phyloP scores from a whole-genome alignment of 2,113 vertebrate species.

The Dicaeum eximium region DNA sequence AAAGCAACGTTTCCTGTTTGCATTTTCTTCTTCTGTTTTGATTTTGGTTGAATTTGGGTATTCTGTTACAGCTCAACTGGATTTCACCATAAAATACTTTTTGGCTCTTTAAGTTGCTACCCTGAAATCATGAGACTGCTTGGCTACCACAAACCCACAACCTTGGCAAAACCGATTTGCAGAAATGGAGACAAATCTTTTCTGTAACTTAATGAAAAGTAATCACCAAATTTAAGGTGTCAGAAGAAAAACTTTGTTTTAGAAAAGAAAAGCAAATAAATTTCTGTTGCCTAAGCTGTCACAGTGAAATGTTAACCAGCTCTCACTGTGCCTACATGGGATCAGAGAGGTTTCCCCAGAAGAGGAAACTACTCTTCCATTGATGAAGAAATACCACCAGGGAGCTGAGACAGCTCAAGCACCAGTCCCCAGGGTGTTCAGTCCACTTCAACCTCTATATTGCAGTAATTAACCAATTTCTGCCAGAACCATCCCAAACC shows the following conservation, averaged over 20 bases:
- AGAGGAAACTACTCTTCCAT: not conserved
- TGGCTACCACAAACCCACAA: not conserved
- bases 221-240: not conserved
- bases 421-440: not conserved
- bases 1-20: not conserved
- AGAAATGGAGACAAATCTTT: not conserved
- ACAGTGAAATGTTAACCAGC: not conserved
- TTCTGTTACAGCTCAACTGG: not conserved
- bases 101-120: not conserved
- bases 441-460: not conserved
- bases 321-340: not conserved
- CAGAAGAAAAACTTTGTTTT: not conserved
- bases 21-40: slow-evolving; percentile 3
- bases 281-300: not conserved
- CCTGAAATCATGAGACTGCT: not conserved
- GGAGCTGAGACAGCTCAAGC: not conserved
- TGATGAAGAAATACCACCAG: not conserved
- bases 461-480: not conserved
- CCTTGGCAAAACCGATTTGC: not conserved
- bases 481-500: not conserved
- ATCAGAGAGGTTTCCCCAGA: not conserved
- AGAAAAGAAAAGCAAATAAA: not conserved
- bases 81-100: not conserved
- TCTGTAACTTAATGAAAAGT: not conserved
- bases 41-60: not conserved